Percentiles rank a stretch among this genome's conserved stretches.
These are phyloP conservation scores for Cantharis rustica DNA, from an alignment of 2,888 invertebrate species.

Conservation along the genomic window DNA sequence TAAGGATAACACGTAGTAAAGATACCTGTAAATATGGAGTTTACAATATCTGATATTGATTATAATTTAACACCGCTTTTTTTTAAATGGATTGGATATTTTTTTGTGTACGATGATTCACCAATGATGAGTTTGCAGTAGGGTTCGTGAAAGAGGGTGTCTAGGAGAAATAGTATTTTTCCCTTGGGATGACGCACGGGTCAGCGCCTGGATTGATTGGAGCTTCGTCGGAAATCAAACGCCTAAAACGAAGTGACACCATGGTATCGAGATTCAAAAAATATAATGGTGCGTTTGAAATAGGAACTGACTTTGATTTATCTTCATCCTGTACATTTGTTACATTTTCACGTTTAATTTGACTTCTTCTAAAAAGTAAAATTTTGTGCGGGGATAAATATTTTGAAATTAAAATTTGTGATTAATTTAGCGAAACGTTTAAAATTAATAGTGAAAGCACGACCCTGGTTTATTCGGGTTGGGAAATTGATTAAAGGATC, in stretches of 20 bases:
- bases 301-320: constrained; percentile 9
- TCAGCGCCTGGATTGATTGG: constrained; percentile 44
- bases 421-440: background rate
- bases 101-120: constrained; percentile 18
- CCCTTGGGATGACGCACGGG: constrained; percentile 40
- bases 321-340: background rate
- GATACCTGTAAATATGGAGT: constrained; percentile 51
- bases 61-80: constrained; percentile 43
- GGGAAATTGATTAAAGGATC: background rate
- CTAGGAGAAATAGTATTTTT: constrained; percentile 26
- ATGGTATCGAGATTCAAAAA: constrained; percentile 17
- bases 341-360: constrained; percentile 1
- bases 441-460: background rate
- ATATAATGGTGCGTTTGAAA: constrained; percentile 9
- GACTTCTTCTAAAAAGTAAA: background rate
- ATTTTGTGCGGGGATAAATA: background rate
- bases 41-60: constrained; percentile 51
- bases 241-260: constrained; percentile 32
- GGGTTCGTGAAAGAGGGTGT: constrained; percentile 22
- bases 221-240: constrained; percentile 39
- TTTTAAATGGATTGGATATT: background rate
- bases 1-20: constrained; percentile 46
- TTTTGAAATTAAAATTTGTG: background rate
- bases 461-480: background rate
- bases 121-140: constrained; percentile 26